Percentiles rank a stretch among this genome's conserved stretches.
Conservation (phyloP, 2,113 vertebrate species). For the Garra rufa region DNA sequence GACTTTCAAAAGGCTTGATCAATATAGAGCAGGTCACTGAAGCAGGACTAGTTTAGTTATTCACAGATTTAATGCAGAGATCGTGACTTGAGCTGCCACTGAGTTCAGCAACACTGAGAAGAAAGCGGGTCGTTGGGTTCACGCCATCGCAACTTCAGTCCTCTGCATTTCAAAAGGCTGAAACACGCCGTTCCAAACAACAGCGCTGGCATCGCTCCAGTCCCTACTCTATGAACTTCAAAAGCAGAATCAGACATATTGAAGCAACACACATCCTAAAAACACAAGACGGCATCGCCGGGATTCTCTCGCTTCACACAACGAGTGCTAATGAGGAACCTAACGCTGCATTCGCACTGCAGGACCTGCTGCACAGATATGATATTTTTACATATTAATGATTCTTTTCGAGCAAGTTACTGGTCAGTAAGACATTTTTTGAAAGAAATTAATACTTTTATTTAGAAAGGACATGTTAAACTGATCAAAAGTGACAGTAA, state of each 20-base stretch:
- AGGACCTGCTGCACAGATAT: neutral
- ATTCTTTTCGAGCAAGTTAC: neutral
- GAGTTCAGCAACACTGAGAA: neutral
- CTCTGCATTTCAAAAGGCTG: neutral
- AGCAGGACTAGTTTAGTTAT: neutral
- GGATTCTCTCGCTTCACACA: neutral
- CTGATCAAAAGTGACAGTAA: neutral
- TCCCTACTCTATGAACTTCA: slow-evolving; percentile 22
- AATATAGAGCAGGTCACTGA: neutral
- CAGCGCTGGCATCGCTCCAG: slow-evolving; percentile 2
- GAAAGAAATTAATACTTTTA: neutral
- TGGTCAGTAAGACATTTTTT: neutral
- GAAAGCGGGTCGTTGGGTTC: slow-evolving; percentile 6
- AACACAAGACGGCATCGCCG: neutral
- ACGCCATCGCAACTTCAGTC: slow-evolving; percentile 2
- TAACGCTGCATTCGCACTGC: neutral
- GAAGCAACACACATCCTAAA: neutral
- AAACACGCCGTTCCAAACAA: neutral
- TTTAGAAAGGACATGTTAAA: neutral
- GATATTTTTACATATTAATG: neutral
- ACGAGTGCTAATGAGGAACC: neutral
- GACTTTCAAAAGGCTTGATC: neutral
- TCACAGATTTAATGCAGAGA: neutral
- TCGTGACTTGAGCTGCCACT: neutral
- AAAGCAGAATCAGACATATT: slow-evolving; percentile 10